phyloP scores from a whole-genome alignment of 2,888 invertebrate genomes.

The Myopa tessellatipennis region DNA sequence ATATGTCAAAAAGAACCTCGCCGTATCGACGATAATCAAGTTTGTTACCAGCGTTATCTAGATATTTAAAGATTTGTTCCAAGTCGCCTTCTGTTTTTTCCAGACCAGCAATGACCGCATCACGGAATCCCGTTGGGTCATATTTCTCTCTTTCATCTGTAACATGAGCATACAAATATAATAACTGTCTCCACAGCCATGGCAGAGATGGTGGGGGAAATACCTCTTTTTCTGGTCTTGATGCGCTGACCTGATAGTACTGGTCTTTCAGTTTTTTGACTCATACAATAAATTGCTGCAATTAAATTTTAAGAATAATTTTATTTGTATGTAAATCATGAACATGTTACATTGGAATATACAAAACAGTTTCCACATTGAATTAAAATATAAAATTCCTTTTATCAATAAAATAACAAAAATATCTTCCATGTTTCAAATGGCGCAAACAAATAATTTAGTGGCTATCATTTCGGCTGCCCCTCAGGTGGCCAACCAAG shows the following conservation, averaged over 20 bases:
- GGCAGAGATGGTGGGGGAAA: slow-evolving; percentile 47
- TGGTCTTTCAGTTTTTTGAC: slow-evolving; percentile 99
- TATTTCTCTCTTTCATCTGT: slow-evolving; percentile 99
- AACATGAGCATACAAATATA: not conserved
- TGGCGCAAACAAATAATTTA: no score
- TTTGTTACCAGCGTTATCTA: slow-evolving; percentile 95
- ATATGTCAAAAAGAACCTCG: slow-evolving; percentile 96
- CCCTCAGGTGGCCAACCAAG: no score
- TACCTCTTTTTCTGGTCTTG: slow-evolving; percentile 99
- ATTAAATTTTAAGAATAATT: slow-evolving; percentile 55
- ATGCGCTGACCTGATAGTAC: slow-evolving; percentile 99
- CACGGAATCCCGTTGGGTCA: slow-evolving; percentile 98
- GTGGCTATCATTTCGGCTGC: no score
- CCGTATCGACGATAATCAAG: slow-evolving; percentile 98
- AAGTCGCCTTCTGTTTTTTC: slow-evolving; percentile 95
- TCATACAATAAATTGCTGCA: slow-evolving; percentile 96
- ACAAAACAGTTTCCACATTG: no score
- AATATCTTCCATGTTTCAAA: no score
- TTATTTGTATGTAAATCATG: not conserved
- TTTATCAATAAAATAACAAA: no score
- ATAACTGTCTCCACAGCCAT: not conserved
- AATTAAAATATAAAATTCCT: no score
- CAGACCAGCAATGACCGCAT: slow-evolving; percentile 94
- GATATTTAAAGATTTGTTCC: slow-evolving; percentile 94
- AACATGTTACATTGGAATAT: no score